Evolutionary conservation across 2,113 vertebrate species (phyloP).

Genomic region (Pogona vitticeps): DNA sequence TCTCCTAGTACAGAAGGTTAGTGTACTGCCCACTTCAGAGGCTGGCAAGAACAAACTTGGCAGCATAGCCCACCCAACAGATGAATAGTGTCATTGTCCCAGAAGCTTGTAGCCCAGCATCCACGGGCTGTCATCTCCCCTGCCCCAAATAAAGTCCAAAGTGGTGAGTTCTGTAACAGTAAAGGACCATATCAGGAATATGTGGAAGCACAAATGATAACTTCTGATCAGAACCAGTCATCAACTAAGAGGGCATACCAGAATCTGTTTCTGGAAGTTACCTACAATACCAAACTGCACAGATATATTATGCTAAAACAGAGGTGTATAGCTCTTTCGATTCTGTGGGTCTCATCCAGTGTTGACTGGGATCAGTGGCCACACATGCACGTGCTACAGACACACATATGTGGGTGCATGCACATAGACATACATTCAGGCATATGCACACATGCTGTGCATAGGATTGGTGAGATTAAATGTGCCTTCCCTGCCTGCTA

Average conservation of each 20-base stretch:
- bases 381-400: not conserved
- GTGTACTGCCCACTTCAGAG: not conserved
- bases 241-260: not conserved
- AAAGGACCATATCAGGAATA: not conserved
- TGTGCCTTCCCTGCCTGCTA: not conserved
- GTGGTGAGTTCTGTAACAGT: not conserved
- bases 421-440: not conserved
- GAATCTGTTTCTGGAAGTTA: not conserved
- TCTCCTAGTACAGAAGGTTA: conserved; percentile 4
- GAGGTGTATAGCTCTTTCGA: not conserved
- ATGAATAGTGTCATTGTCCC: conserved; percentile 7
- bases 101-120: not conserved
- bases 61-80: not conserved
- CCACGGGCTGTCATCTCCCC: not conserved
- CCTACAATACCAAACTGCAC: not conserved
- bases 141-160: not conserved
- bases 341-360: not conserved
- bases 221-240: not conserved
- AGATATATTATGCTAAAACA: not conserved
- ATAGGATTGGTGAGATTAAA: not conserved
- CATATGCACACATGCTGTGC: too few species aligned
- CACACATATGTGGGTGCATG: not conserved
- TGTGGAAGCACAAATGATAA: not conserved
- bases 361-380: not conserved
- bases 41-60: not conserved